Base-by-base conservation (phyloP, 2,888 invertebrate genomes). In the Chydorus sphaericus region DNA sequence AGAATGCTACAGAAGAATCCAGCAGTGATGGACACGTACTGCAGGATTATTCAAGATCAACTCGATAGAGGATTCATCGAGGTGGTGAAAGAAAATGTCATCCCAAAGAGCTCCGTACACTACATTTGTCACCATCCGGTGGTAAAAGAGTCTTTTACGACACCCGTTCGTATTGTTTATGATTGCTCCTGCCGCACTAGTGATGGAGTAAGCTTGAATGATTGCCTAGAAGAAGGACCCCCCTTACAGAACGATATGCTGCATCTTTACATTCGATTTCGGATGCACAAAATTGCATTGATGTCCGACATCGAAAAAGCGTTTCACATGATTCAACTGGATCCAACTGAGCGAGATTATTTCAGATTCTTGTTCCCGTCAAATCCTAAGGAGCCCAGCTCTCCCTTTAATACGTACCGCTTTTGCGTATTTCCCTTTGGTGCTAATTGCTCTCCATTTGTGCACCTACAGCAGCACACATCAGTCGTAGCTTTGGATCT, bases 101-200 rank as follows among this genome's bases (percentile, higher is more conserved):
- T 30, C 7, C 16, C 20, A 18, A 18, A 48, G 16, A 7, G 11
- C 3, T n/a, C 7, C n/a, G n/a, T 36, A 10, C 55, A 55, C 36
- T 67, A 63, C 55, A 50, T 66, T 30, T 65, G 66, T 2, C 66
- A 66, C 58, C 64, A 65, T 44, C 58, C 59, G 7, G 65, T 67
- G 4, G n/a, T 63, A 2, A 61, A 61, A 26, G 60, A 60, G 30
- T 64, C 63, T 52, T 44, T 59, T 0, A 63, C 64, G 2, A 65
- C 64, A 2, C 65, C 66, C 57, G 33, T 66, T 14, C 59, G 66
- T 7, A 63, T 65, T 0, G 66, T 67, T 10, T 67, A 63, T 54
- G 64, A 67, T 49, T 66, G 61, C 7, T 66, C 64, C 0, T 60
- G 62, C 14, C 58, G 58, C 18, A 33, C 48, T n/a, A 56, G 65